Evolutionary conservation across 2,888 invertebrate species (phyloP).

Genomic region (Lampropteryx suffumata): DNA sequence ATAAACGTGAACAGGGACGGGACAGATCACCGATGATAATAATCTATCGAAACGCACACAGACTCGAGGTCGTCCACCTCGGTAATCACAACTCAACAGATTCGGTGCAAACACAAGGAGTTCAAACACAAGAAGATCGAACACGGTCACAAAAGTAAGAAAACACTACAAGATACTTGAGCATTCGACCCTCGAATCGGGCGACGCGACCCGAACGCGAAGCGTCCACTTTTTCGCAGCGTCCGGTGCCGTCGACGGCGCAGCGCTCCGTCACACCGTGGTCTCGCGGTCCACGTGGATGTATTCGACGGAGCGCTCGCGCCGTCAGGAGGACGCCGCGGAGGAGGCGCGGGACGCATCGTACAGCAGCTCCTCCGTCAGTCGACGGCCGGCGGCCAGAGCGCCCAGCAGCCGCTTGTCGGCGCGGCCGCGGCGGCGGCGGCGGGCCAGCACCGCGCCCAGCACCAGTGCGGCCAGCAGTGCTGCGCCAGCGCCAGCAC

Average conservation of each 20-base stretch:
- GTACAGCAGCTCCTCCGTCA: constrained; percentile 87
- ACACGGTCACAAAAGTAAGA: constrained; percentile 13
- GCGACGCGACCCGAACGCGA: neutral
- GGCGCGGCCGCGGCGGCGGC: constrained; percentile 76
- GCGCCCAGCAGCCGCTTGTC: constrained; percentile 84
- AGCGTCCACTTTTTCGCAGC: constrained; percentile 84
- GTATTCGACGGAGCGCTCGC: constrained; percentile 94
- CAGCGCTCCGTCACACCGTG: constrained; percentile 90
- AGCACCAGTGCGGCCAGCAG: constrained; percentile 53
- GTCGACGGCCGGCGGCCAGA: constrained; percentile 83
- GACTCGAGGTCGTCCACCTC: constrained; percentile 1
- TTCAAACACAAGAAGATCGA: constrained; percentile 1
- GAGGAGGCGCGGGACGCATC: constrained; percentile 83
- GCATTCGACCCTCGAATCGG: constrained; percentile 10
- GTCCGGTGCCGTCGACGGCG: constrained; percentile 96
- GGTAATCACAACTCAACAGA: constrained; percentile 2
- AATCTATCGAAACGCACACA: too few relatives aligned
- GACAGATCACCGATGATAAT: constrained; percentile 67
- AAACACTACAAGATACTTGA: constrained; percentile 22
- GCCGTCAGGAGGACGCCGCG: constrained; percentile 91
- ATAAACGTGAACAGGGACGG: constrained; percentile 75
- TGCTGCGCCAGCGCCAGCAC: constrained; percentile 74
- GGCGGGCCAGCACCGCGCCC: constrained; percentile 80
- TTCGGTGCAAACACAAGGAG: constrained; percentile 4
- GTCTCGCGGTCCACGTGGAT: constrained; percentile 97